Conservation (phyloP, 2,797 vertebrate species). For the Zalophus californianus region DNA sequence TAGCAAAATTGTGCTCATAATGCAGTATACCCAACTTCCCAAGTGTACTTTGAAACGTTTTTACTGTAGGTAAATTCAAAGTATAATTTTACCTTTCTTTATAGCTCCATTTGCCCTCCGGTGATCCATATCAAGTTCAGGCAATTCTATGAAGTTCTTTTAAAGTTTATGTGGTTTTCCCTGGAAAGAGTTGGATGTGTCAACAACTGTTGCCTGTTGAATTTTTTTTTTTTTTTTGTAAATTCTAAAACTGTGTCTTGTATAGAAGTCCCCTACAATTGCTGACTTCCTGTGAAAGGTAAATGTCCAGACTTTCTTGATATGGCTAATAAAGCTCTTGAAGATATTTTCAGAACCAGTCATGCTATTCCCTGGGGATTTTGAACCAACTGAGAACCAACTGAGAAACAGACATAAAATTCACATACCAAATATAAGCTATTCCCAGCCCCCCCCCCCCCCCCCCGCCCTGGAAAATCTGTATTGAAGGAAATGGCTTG, state of each 20-base stretch:
- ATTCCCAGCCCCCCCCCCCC: fast-evolving
- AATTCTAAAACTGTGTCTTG: slow-evolving; percentile 24
- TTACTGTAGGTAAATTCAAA: slow-evolving; percentile 81
- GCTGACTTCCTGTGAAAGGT: neutral
- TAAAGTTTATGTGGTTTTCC: slow-evolving; percentile 75
- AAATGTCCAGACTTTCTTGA: neutral
- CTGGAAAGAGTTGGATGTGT: slow-evolving; percentile 60
- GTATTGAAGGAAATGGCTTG: neutral
- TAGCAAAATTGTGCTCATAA: slow-evolving; percentile 68
- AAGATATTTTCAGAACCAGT: neutral
- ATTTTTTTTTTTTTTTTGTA: slow-evolving; percentile 47
- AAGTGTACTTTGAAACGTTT: slow-evolving; percentile 74
- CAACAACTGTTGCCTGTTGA: slow-evolving; percentile 53
- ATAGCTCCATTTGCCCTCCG: slow-evolving; percentile 65
- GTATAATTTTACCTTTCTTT: slow-evolving; percentile 76
- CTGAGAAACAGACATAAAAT: neutral
- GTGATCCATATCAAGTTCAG: slow-evolving; percentile 70
- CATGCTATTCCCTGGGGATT: neutral
- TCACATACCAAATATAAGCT: neutral
- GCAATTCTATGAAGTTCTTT: slow-evolving; percentile 65
- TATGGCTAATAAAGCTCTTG: neutral
- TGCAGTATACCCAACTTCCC: slow-evolving; percentile 60
- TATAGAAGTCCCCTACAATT: neutral
- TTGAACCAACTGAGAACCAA: neutral
- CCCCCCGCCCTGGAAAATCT: neutral